A percentile compares a stretch with the other conserved stretches of the same genome.
phyloP scores from a whole-genome alignment of 2,888 invertebrate genomes.

The Tenthredo notha region DNA sequence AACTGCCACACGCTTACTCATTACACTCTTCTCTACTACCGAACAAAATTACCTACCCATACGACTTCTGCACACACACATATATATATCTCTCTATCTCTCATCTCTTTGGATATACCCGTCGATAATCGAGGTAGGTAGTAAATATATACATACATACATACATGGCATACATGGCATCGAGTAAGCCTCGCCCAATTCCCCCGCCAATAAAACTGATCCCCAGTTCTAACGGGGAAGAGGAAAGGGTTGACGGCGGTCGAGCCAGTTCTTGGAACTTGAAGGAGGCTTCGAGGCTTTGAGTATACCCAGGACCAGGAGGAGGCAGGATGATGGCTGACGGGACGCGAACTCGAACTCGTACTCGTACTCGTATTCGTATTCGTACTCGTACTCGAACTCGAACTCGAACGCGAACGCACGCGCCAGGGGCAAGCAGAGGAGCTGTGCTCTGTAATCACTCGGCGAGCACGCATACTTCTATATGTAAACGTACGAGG shows the following conservation, averaged over 20 bases:
- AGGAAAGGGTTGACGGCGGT: constrained; percentile 35
- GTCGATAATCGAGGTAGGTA: constrained; percentile 16
- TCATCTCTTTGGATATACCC: constrained; percentile 7
- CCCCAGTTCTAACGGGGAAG: background rate
- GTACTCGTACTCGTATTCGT: constrained; percentile 66
- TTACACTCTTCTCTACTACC: constrained; percentile 14
- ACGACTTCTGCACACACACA: background rate
- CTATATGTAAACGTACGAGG: constrained; percentile 46
- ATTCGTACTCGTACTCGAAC: constrained; percentile 57
- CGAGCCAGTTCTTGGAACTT: constrained; percentile 45
- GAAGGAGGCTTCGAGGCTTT: constrained; percentile 13
- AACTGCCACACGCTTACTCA: constrained; percentile 33
- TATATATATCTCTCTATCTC: background rate
- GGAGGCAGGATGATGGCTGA: constrained; percentile 47
- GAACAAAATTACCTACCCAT: background rate
- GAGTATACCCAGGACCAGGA: constrained; percentile 4
- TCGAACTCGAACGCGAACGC: constrained; percentile 66
- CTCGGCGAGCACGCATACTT: constrained; percentile 65
- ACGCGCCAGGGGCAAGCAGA: constrained; percentile 78
- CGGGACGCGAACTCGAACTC: constrained; percentile 54
- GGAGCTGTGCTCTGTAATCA: constrained; percentile 77
- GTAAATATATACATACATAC: background rate
- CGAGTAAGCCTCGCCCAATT: constrained; percentile 38
- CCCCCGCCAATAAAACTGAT: constrained; percentile 44
- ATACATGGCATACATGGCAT: constrained; percentile 10